Base-by-base conservation (phyloP, 2,113 vertebrate species). In the Seriola quinqueradiata region DNA sequence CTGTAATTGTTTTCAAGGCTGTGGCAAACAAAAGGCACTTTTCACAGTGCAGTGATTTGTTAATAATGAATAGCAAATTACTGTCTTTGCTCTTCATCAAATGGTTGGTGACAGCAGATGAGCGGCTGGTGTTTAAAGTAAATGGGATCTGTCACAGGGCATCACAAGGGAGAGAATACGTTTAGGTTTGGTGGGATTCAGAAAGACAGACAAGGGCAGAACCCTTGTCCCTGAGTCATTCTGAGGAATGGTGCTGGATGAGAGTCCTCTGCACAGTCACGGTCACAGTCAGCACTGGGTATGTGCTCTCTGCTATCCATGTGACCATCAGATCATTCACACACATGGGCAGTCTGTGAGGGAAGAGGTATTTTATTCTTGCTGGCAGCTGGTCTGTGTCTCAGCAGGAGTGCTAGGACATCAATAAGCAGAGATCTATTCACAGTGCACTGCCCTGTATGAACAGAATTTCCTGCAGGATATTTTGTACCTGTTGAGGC, bases 61-160 rank as follows among this genome's bases (percentile, higher is more conserved):
- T 89, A 81, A 89, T 87, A 87, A 90, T 85, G 83, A 90, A 89
- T 77, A 64, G 65, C 66, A 86, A 88, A 91, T 92, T 84, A 88
- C 84, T 63, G 16, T 85, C 79, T 89, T 89, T 91, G 77, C 78
- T 85, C 71, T 74, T 90, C 76, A 89, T 83, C 78, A 92, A 87
- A 84, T 77, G 79, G 63, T 32, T 46, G 44, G n/a, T 84, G 89
- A 90, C 86, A 79, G 85, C 63, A 63, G 84, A 84, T 78, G 79
- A 90, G 77, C 32, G 70, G 70, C 80, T 86, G 67, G 70, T 65
- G 80, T 70, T 79, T 81, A 85, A 91, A 71, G 79, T 81, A 78
- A 93, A 89, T 84, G 80, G 75, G 38, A 91, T 88, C 61, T 90
- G 92, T 86, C 87, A 86, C 28, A 74, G 75, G 77, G 59, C 38